These are phyloP conservation scores for Drosophila pegasa DNA, from an alignment of 2,888 invertebrate genomes.

Conservation along the genomic window DNA sequence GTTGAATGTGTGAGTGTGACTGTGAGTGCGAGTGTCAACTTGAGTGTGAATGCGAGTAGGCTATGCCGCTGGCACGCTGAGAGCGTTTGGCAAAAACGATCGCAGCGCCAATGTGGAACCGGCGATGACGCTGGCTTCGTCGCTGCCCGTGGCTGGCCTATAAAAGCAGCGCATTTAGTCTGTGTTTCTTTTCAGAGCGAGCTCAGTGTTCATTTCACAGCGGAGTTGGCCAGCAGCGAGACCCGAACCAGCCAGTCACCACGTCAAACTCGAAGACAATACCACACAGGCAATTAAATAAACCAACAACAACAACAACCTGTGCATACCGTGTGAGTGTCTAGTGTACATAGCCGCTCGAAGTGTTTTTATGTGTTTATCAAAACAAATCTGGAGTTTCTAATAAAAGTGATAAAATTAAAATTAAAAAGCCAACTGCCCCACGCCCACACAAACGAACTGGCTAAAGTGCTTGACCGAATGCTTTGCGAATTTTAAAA, in stretches of 20 bases:
- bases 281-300: constrained; percentile 37
- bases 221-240: constrained; percentile 75
- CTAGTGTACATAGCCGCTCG: constrained; percentile 5
- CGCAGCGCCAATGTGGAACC: constrained; percentile 49
- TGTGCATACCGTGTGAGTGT: constrained; percentile 40
- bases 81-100: constrained; percentile 71
- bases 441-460: neutral
- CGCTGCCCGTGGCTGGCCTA: constrained; percentile 57
- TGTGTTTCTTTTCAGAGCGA: constrained; percentile 80
- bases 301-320: constrained; percentile 24
- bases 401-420: constrained; percentile 14
- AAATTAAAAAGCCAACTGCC: neutral
- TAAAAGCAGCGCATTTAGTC: constrained; percentile 82
- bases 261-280: constrained; percentile 50
- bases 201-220: constrained; percentile 83
- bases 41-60: constrained; percentile 16
- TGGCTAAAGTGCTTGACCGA: constrained; percentile 26
- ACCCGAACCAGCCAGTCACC: constrained; percentile 45
- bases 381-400: constrained; percentile 16
- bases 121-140: constrained; percentile 21
- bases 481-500: constrained; percentile 29
- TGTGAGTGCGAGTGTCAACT: neutral
- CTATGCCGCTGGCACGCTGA: constrained; percentile 27
- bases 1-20: constrained; percentile 21
- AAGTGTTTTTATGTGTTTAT: constrained; percentile 7